Percentiles rank a stretch among this genome's conserved stretches.
Conservation (phyloP, 2,797 vertebrate genomes). For the Sarcoramphus papa region DNA sequence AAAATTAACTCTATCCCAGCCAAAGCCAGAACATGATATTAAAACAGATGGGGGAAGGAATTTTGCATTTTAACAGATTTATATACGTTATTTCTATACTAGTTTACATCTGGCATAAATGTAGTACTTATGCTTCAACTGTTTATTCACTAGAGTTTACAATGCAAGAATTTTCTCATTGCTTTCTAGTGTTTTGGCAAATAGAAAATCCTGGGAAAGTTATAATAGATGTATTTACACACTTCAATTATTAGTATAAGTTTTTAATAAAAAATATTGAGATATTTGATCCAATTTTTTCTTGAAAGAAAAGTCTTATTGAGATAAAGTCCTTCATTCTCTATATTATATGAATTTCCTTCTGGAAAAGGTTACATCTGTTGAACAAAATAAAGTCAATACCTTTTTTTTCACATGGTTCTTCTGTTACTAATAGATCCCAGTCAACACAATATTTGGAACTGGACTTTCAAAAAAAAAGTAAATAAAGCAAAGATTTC, state of each 20-base stretch:
- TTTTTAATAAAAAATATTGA: background rate
- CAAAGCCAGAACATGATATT: no score
- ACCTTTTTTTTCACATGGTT: background rate
- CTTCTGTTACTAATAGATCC: background rate
- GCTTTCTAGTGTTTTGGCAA: background rate
- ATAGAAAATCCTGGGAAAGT: background rate
- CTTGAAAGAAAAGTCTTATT: background rate
- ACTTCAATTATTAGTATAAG: background rate
- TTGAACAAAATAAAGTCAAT: background rate
- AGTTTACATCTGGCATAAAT: rapidly evolving
- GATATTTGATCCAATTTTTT: background rate
- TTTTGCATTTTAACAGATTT: background rate
- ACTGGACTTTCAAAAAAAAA: background rate
- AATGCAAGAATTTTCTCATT: background rate
- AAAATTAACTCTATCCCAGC: no score
- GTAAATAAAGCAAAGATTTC: background rate
- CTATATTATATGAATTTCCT: background rate
- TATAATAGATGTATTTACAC: background rate
- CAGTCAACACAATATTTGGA: background rate
- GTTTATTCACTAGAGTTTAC: background rate
- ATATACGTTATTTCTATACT: background rate
- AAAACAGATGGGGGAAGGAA: background rate
- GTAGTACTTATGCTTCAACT: background rate
- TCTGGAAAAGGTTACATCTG: background rate
- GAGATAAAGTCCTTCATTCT: background rate